phyloP scores from a whole-genome alignment of 2,113 vertebrate species.

The Hydrolagus affinis region DNA sequence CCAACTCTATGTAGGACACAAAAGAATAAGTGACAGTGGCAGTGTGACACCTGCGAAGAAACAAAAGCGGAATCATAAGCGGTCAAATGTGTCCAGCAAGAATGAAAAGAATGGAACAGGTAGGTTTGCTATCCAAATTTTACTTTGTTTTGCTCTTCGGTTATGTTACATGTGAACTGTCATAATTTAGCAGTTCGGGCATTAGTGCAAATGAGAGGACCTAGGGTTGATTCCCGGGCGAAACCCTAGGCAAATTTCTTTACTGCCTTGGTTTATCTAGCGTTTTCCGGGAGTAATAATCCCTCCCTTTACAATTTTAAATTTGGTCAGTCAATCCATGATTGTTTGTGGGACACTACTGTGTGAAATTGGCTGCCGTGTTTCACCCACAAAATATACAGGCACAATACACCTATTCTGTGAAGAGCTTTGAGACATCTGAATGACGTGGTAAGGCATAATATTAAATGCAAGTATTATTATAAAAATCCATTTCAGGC shows the following conservation, averaged over 20 bases:
- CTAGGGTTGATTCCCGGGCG: too few relatives aligned
- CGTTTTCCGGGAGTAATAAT: too few relatives aligned
- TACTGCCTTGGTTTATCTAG: too few relatives aligned
- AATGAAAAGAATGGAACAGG: slow-evolving; percentile 87
- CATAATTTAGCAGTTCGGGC: not conserved
- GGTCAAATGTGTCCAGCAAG: slow-evolving; percentile 62
- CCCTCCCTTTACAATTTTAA: too few relatives aligned
- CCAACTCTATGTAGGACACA: slow-evolving; percentile 66
- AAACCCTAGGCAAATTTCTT: too few relatives aligned
- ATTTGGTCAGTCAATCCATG: too few relatives aligned
- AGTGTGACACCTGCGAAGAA: slow-evolving; percentile 75
- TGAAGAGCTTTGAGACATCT: too few relatives aligned
- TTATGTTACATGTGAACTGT: not conserved
- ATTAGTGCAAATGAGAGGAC: not conserved
- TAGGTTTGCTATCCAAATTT: slow-evolving; percentile 39
- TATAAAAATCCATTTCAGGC: slow-evolving; percentile 50
- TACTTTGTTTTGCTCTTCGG: not conserved
- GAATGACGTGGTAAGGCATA: too few relatives aligned
- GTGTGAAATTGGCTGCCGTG: too few relatives aligned
- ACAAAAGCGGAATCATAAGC: slow-evolving; percentile 86
- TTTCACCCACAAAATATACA: too few relatives aligned
- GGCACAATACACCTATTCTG: too few relatives aligned
- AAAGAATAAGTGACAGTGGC: slow-evolving; percentile 70
- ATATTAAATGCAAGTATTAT: not conserved
- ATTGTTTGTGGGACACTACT: too few relatives aligned